phyloP scores from a whole-genome alignment of 1,140 invertebrate species.

The Mamestra configurata region DNA sequence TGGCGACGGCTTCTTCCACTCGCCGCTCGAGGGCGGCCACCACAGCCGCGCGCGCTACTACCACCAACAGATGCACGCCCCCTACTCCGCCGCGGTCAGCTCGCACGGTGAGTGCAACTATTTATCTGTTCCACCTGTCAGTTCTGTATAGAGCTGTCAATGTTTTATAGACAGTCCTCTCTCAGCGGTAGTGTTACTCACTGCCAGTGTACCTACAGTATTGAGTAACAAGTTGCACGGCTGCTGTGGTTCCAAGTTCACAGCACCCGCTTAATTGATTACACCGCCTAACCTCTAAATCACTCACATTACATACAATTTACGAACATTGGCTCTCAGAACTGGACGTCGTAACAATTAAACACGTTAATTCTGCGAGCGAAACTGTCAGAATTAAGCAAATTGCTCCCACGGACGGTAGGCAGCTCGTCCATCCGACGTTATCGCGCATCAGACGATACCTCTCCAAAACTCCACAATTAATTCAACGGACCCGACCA shows the following conservation, averaged over 20 bases:
- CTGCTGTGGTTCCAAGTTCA: constrained; percentile 13
- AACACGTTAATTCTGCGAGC: constrained; percentile 69
- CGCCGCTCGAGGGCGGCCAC: constrained; percentile 86
- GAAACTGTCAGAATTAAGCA: constrained; percentile 78
- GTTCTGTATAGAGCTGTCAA: not conserved
- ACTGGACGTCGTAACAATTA: constrained; percentile 71
- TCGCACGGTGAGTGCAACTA: constrained; percentile 81
- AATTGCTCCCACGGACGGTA: constrained; percentile 72
- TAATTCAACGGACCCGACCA: constrained; percentile 82
- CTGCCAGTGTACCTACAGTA: not conserved
- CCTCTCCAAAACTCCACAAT: constrained; percentile 83
- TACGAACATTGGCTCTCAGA: constrained; percentile 51
- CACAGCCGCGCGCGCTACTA: constrained; percentile 86
- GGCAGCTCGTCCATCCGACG: constrained; percentile 65
- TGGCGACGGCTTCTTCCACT: constrained; percentile 86
- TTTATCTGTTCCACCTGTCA: constrained; percentile 28
- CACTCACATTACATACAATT: constrained; percentile 44
- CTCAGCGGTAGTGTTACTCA: not conserved
- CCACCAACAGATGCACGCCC: constrained; percentile 87
- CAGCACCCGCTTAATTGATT: constrained; percentile 20
- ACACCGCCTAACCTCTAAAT: constrained; percentile 28
- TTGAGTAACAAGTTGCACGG: not conserved
- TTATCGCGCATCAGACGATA: constrained; percentile 85
- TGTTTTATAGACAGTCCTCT: not conserved
- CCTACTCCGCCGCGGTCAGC: constrained; percentile 85